Conservation (phyloP, 2,797 vertebrate species). For the Macropus fuliginosus region DNA sequence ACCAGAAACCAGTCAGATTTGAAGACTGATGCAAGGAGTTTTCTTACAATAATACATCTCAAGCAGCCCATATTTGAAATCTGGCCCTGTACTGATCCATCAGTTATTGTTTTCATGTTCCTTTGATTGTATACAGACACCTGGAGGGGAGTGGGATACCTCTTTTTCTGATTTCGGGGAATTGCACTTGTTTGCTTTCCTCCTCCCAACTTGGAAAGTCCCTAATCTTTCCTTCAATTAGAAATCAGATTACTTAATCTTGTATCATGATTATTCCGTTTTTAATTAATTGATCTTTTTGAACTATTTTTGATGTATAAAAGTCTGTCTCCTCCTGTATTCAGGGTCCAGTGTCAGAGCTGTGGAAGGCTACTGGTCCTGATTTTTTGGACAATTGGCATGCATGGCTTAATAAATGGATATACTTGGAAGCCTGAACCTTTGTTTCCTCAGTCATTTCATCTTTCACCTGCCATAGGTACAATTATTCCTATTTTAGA, state of each 20-base stretch:
- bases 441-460: background rate
- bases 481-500: background rate
- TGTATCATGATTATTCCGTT: no score
- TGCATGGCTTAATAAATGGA: background rate
- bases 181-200: background rate
- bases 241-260: background rate
- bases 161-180: background rate
- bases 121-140: no score
- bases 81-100: background rate
- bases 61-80: background rate
- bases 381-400: background rate
- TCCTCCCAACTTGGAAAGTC: background rate
- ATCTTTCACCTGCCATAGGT: background rate
- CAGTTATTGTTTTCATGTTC: no score
- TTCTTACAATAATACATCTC: background rate
- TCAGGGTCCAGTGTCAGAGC: background rate
- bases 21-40: background rate
- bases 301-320: background rate
- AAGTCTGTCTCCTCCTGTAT: background rate
- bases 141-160: background rate
- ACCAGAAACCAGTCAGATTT: background rate
- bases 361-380: background rate
- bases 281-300: no score
- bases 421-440: background rate
- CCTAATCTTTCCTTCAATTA: background rate